A percentile compares a stretch with the other conserved stretches of the same genome.
Conservation (phyloP, 2,113 vertebrate species). For the Vidua macroura region DNA sequence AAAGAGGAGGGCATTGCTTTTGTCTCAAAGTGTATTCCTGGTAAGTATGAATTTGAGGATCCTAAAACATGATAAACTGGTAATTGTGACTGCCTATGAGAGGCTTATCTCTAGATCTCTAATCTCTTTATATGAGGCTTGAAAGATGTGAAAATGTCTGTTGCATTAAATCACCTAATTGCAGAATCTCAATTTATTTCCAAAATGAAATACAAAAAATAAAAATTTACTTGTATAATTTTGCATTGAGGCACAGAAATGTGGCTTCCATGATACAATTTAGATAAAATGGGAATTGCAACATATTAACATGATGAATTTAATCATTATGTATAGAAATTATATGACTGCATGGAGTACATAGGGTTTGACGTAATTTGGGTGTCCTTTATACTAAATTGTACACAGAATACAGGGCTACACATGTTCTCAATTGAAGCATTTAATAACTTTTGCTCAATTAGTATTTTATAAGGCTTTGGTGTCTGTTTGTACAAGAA, state of each 20-base stretch:
- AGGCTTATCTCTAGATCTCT: background rate
- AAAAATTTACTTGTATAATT: background rate
- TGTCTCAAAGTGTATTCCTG: background rate
- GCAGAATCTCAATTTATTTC: background rate
- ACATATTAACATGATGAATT: background rate
- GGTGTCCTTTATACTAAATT: background rate
- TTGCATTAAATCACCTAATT: background rate
- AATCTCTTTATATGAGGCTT: background rate
- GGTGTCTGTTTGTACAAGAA: background rate
- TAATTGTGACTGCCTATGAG: background rate
- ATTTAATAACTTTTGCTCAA: background rate
- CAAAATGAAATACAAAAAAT: background rate
- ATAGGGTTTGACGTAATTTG: background rate
- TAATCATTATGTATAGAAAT: background rate
- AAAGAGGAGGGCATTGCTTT: background rate
- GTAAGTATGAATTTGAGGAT: background rate
- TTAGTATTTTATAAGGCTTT: conserved; percentile 4
- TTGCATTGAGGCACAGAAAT: background rate
- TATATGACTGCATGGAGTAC: background rate
- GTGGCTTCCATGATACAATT: background rate
- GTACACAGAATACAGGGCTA: background rate
- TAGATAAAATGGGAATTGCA: background rate
- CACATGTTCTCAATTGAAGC: background rate
- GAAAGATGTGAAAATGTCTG: background rate
- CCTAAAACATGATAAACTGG: background rate